Base-by-base conservation (phyloP, 2,113 vertebrate species). In the Condylura cristata region DNA sequence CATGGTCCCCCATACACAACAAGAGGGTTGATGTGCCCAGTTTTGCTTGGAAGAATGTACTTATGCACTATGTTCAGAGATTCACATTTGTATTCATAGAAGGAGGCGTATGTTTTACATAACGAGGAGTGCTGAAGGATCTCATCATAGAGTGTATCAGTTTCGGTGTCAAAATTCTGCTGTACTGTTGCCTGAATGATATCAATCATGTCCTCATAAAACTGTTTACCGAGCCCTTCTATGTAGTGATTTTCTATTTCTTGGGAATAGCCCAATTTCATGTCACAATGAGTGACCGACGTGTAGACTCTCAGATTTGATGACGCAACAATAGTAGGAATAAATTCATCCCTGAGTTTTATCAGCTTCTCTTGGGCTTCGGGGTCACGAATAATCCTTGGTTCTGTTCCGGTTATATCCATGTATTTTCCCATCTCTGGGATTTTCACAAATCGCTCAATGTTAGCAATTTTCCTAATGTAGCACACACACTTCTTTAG, bases 201-300 rank as follows among this genome's bases (percentile, higher is more conserved):
- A 89, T 99, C 99, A 93, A 99, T 99, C 99, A 99, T 99, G 97
- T 99, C 99, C 97, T 99, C 99, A 76, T 99, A 99, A 98, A 99
- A 99, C 95, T 99, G 99, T 97, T 99, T 99, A 22, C 99, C 99
- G 51, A 99, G 99, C 11, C 99, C 99, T 96, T 99, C 99, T 5
- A 99, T 99, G 74, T 99, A 99, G 92, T 99, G 99, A 86, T 98
- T 99, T 97, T 99, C 99, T 91, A 99, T 99, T 89, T 99, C 99
- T 70, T 99, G 99, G 70, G 99, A 99, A 96, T 99, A 99, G 82
- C 99, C 99, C 34, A 99, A 91, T 96, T 99, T 99, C 99, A 99
- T 99, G 98, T 99, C 99, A 92, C 99, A 99, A 97, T 99, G 99
- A 18, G 99, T 99, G 97, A 99, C 99, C 0, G 99, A 99, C 0